Percentiles rank a stretch among this genome's conserved stretches.
Evolutionary conservation across 2,888 invertebrate species (phyloP).

Genomic region (Eremobia ochroleuca): DNA sequence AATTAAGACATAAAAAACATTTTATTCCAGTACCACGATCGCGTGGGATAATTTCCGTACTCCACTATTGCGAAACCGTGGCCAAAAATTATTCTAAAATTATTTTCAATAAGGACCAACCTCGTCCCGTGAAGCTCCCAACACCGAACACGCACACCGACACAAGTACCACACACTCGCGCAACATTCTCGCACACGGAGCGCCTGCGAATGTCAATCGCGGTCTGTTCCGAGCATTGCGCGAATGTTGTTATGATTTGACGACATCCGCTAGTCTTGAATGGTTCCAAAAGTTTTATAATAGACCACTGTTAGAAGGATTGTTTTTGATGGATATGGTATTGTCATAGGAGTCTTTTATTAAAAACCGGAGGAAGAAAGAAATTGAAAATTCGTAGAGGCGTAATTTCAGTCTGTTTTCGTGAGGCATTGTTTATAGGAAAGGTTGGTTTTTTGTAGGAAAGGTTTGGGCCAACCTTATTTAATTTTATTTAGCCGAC

Average conservation of each 20-base stretch:
- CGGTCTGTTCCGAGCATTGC: conserved; percentile 68
- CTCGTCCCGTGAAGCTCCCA: conserved; percentile 66
- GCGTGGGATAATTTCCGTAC: not conserved
- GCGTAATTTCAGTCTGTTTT: not conserved
- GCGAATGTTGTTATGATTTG: conserved; percentile 79
- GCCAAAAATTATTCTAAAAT: not conserved
- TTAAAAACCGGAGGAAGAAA: not conserved
- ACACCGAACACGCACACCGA: conserved; percentile 62
- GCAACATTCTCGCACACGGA: conserved; percentile 52
- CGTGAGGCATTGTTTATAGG: not conserved
- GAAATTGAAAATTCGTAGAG: not conserved
- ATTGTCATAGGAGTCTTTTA: not conserved
- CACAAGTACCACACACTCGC: conserved; percentile 63
- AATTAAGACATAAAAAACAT: too few species aligned
- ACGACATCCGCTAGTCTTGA: conserved; percentile 69
- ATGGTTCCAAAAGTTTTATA: conserved; percentile 76
- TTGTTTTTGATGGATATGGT: not conserved
- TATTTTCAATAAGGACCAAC: conserved; percentile 56
- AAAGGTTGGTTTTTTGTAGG: too few species aligned
- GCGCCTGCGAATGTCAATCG: conserved; percentile 60
- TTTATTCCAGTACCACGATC: too few species aligned
- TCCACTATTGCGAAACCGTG: not conserved
- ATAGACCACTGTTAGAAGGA: not conserved
- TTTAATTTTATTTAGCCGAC: not conserved
- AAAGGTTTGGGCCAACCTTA: not conserved